Evolutionary conservation across 2,113 vertebrate genomes (phyloP).

Genomic region (Gyps fulvus): DNA sequence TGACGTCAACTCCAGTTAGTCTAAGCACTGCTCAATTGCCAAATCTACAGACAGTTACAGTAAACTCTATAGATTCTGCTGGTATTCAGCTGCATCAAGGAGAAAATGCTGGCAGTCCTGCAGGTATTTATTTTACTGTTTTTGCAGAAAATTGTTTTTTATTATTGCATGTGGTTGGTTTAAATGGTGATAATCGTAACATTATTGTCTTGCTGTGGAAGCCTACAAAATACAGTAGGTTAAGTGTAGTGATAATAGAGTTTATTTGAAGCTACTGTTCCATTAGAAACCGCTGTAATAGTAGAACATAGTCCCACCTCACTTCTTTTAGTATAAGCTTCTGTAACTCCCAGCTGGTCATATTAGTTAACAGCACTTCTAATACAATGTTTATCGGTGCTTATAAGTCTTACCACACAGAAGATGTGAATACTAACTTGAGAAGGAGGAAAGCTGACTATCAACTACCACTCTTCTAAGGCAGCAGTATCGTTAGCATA

Average conservation of each 20-base stretch:
- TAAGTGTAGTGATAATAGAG: background rate
- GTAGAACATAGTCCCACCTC: background rate
- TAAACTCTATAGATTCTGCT: slow-evolving; percentile 90
- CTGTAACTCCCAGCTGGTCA: background rate
- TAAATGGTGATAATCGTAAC: background rate
- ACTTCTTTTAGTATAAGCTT: background rate
- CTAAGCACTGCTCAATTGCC: slow-evolving; percentile 92
- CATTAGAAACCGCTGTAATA: background rate
- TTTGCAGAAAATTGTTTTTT: background rate
- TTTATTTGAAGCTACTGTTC: background rate
- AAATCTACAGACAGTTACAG: slow-evolving; percentile 96
- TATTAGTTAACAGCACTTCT: background rate
- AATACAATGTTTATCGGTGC: background rate
- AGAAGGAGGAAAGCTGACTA: background rate
- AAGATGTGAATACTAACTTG: background rate
- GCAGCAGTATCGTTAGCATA: background rate
- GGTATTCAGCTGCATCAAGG: slow-evolving; percentile 87
- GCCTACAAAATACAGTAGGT: background rate
- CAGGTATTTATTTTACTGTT: slow-evolving; percentile 80
- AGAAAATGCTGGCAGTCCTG: slow-evolving; percentile 85
- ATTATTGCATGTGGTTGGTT: background rate
- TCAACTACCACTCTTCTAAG: background rate
- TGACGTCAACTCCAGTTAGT: slow-evolving; percentile 86
- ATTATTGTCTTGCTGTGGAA: background rate
- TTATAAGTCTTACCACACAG: background rate